Evolutionary conservation across 2,888 invertebrate genomes (phyloP), one percentile per base, ranked within the genome.

Genomic region (Vandiemenella viatica): DNA sequence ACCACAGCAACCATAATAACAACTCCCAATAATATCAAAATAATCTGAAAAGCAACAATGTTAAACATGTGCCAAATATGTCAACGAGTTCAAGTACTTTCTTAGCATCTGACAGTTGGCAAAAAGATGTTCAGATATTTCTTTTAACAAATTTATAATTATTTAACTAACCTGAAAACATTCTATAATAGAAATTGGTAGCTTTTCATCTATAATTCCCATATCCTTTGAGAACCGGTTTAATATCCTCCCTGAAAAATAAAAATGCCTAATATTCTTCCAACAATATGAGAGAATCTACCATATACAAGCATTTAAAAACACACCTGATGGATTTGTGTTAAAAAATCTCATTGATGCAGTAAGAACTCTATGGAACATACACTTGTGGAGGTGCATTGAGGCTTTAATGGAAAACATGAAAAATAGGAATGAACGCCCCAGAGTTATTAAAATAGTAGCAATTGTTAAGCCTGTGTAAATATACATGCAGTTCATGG

Each of bases 161-260:
- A 2, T 3, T 10, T 20, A 43, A 38, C 55, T 56, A 57, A 60
- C 59, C 40, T 58, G 55, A 50, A 57, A 47, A 26, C 53, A 48
- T 50, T 60, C 59, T 44, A 58, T 55, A 17, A 57, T 46, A 10
- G 57, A 49, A 23, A 45, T 48, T 4, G 61, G 60, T n/a, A 67
- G 53, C 37, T 59, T 55, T 26, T 66, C 66, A 52, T 67, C 66
- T 60, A 71, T 65, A 37, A 63, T 63, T 4, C 69, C 69, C 10
- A 69, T 61, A 57, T 73, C 72, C 58, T 71, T 72, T 18, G 71
- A 64, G 56, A 73, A 71, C 22, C 72, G 59, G 59, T 71, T 72
- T 45, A 73, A 58, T 46, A 73, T 63, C n/a, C 70, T 62, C 49
- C 72, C 71, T 71, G 60, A 42, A 58, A 48, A 37, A 10, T 23